phyloP scores from a whole-genome alignment of 2,888 invertebrate species.

The Asteroscopus sphinx region DNA sequence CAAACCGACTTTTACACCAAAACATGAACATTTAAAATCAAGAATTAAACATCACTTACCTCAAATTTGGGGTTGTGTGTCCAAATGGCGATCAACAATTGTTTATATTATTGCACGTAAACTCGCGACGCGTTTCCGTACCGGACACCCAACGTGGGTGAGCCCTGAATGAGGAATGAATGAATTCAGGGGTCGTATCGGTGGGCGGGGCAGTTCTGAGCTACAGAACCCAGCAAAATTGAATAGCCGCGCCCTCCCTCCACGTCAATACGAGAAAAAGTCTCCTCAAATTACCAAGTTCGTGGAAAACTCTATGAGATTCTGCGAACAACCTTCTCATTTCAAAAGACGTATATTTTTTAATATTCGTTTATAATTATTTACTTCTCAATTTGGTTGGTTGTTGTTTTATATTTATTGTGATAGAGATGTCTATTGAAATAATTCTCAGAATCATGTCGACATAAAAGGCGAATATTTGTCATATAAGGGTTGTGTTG shows the following conservation, averaged over 20 bases:
- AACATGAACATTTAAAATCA: not conserved
- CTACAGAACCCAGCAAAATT: constrained; percentile 62
- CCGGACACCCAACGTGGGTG: constrained; percentile 66
- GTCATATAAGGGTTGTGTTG: constrained; percentile 15
- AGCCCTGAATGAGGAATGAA: constrained; percentile 76
- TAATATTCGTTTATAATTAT: constrained; percentile 19
- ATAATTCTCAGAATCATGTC: constrained; percentile 62
- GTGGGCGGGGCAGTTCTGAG: constrained; percentile 80
- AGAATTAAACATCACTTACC: constrained; percentile 46
- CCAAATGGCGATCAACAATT: constrained; percentile 58
- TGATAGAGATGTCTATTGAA: constrained; percentile 58
- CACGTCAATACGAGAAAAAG: constrained; percentile 30
- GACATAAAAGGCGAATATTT: constrained; percentile 53
- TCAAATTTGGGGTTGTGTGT: constrained; percentile 23
- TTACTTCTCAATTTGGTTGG: constrained; percentile 51
- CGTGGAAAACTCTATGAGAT: constrained; percentile 74
- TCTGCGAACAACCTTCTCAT: constrained; percentile 58
- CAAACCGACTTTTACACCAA: too few species aligned
- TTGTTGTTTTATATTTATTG: constrained; percentile 60
- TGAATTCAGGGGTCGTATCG: constrained; percentile 79
- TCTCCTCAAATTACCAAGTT: constrained; percentile 62
- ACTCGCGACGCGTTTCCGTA: constrained; percentile 63
- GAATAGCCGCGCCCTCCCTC: constrained; percentile 53
- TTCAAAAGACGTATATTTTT: constrained; percentile 43
- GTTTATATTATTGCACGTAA: constrained; percentile 75